Percentiles rank a stretch among this genome's conserved stretches.
Conservation (phyloP, 2,113 vertebrate genomes). For the Perccottus glenii region DNA sequence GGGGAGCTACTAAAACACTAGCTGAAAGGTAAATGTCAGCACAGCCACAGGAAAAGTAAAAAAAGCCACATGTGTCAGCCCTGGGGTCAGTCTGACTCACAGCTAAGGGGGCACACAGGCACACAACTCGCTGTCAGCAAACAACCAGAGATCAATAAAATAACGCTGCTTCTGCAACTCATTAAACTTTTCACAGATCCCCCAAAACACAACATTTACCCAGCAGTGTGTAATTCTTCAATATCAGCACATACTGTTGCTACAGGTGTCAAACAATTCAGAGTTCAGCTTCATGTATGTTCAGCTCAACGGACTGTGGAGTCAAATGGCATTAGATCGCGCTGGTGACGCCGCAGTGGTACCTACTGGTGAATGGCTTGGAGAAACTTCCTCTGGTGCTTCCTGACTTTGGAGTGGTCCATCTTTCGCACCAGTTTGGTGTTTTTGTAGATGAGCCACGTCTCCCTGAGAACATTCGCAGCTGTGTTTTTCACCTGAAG, state of each 20-base stretch:
- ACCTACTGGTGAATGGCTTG: conserved; percentile 99
- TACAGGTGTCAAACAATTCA: conserved; percentile 87
- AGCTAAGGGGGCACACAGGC: conserved; percentile 25
- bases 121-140: conserved; percentile 44
- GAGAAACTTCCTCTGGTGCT: conserved; percentile 99
- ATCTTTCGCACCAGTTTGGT: conserved; percentile 99
- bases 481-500: conserved; percentile 98
- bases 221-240: not conserved
- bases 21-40: conserved; percentile 65
- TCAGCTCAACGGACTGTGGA: conserved; percentile 17
- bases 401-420: conserved; percentile 98
- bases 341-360: conserved; percentile 16
- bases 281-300: conserved; percentile 66
- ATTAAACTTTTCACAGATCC: not conserved
- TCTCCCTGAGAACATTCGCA: conserved; percentile 99
- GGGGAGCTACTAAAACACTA: conserved; percentile 62
- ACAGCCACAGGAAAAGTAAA: conserved; percentile 43
- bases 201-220: not conserved
- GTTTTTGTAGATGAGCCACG: conserved; percentile 99
- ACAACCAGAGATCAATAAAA: conserved; percentile 45
- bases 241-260: conserved; percentile 56
- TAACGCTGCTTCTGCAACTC: conserved; percentile 26
- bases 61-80: conserved; percentile 43
- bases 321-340: not conserved
- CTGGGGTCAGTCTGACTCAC: conserved; percentile 56